A percentile compares a stretch with the other conserved stretches of the same genome.
Evolutionary conservation across 92 coral and sea anemone genomes (phyloP).

Genomic region (Heliopora coerulea): DNA sequence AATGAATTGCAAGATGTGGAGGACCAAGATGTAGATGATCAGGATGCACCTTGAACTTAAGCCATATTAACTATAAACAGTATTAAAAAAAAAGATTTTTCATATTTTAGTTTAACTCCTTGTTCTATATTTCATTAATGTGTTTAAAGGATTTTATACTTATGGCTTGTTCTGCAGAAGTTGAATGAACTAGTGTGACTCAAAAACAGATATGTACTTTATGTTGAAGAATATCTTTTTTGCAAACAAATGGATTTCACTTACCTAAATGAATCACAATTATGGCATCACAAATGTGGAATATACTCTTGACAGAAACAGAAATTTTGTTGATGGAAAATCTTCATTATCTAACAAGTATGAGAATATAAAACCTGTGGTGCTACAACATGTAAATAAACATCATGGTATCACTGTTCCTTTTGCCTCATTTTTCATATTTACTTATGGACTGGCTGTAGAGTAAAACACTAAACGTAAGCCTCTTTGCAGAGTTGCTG

Average conservation of each 20-base stretch:
- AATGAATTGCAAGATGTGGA: constrained; percentile 49
- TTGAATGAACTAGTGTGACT: neutral
- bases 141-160: constrained; percentile 37
- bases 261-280: neutral
- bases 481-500: no score
- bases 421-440: neutral
- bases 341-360: neutral
- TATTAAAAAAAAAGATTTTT: constrained; percentile 14
- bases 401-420: neutral
- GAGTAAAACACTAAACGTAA: no score
- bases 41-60: neutral
- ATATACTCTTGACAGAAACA: neutral
- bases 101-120: constrained; percentile 40
- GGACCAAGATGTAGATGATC: constrained; percentile 36
- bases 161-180: neutral
- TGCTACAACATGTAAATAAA: constrained; percentile 36
- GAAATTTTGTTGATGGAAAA: constrained; percentile 7
- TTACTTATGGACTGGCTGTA: no score
- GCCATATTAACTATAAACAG: constrained; percentile 25
- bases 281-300: no score
- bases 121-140: constrained; percentile 25
- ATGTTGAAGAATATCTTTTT: neutral
- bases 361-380: neutral
- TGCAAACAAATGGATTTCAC: neutral
- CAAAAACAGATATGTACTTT: neutral